Conservation (phyloP, 2,113 vertebrate genomes). For the Vanacampus margaritifer region DNA sequence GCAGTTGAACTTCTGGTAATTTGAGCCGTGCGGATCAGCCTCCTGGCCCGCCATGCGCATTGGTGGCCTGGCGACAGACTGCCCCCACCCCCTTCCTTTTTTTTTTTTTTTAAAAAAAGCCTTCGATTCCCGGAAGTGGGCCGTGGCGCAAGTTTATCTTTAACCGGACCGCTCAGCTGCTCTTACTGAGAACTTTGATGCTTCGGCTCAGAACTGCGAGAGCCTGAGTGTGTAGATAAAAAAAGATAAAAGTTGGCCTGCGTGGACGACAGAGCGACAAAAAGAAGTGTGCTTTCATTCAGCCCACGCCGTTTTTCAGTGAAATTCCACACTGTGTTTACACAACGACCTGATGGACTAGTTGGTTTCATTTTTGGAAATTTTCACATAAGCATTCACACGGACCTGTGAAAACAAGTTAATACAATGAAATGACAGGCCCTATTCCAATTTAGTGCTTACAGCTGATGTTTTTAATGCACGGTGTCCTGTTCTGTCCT, state of each 20-base stretch:
- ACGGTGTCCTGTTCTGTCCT: no score
- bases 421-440: neutral
- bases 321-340: neutral
- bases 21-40: constrained; percentile 24
- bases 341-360: neutral
- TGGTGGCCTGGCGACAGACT: constrained; percentile 60
- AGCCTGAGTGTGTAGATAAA: neutral
- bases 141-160: constrained; percentile 60
- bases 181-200: constrained; percentile 42
- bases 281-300: neutral
- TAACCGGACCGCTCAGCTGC: constrained; percentile 14
- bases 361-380: neutral
- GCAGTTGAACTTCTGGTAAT: constrained; percentile 30
- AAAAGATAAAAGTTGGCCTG: neutral
- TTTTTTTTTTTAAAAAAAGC: constrained; percentile 4
- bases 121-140: constrained; percentile 67
- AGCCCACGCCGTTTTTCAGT: neutral
- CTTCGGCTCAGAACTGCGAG: constrained; percentile 6
- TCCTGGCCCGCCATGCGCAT: constrained; percentile 14
- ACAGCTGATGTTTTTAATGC: no score
- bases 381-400: neutral
- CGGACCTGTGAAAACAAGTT: neutral
- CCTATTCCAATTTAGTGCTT: neutral
- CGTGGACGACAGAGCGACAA: neutral
- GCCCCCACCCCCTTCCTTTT: constrained; percentile 21